Base-by-base conservation (phyloP, 2,888 invertebrate species). In the Colletes collaris region DNA sequence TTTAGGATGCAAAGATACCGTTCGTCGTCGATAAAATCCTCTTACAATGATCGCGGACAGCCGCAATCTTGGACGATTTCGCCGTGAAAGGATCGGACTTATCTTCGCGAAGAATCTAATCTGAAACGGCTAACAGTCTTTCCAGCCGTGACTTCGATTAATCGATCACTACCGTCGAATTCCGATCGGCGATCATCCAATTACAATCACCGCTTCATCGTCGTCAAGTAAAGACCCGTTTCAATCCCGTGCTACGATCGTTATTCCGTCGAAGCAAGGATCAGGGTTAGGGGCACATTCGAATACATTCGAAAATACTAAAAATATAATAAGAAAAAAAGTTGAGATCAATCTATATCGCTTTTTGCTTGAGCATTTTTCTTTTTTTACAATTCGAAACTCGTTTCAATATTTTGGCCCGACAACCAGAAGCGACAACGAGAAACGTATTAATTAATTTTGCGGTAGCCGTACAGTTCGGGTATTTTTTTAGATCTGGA, bases 141-240 rank as follows among this genome's bases (percentile, higher is more conserved):
- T 37, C 67, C 53, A 53, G 53, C 10, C 16, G 37, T 6, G 19
- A n/a, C 68, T 50, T 40, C 62, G 50, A 53, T 8, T 55, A 60
- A 74, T 74, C 73, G 67, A 77, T 74, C 68, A 64, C 59, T 37
- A 62, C 37, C 73, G 62, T 53, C 67, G 73, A 67, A 77, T 65
- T 65, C 50, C 53, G 59, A 46, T 60, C 63, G 68, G 50, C 60
- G 67, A 68, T 75, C 58, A 56, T 66, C 72, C 72, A 72, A 72
- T 76, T 76, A 72, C 76, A 46, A 66, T 72, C 50, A 50, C 58
- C 71, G 65, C 50, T 60, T 63, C 63, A 58, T 63, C 50, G 67
- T 58, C 65, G 46, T 72, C 59, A 55, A 19, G 13, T 2, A 52
- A 76, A 62, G 62, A 53, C n/a, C 64, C n/a, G 46, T 53, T 52